Evolutionary conservation across 2,113 vertebrate species (phyloP), one percentile per base, ranked within the genome.

Genomic region (Bambusicola thoracicus): DNA sequence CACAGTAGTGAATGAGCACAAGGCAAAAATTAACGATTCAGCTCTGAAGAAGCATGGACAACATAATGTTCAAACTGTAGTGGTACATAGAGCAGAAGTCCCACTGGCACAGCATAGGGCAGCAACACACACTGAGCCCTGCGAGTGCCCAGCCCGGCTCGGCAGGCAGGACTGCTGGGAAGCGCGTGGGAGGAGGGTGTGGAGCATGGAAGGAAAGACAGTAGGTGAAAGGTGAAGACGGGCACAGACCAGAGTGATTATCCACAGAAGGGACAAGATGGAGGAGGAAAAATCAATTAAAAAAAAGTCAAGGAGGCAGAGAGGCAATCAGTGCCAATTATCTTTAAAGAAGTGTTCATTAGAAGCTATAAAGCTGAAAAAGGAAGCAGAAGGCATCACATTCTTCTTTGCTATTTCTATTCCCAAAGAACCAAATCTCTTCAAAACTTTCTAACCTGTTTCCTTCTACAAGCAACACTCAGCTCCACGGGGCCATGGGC

Each of bases 121-220:
- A 48, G 77, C 32, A 30, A 0, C 2, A 4, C 53, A 15, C 0
- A 13, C 19, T 62, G 9, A 22, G 44, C 5, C 27, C 41, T 16
- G 40, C 49, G 24, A 70, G 81, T 40, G 76, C 84, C 67, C 93
- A 82, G 25, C 62, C 12, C 20, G 10, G 55, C 68, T 44, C 61
- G 1, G 79, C 12, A 22, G 79, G 91, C 4, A 2, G 87, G 30
- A 81, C 84, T 80, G 61, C 75, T 41, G 88, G 68, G 55, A 48
- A 55, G 43, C 17, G 53, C 29, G 94, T 74, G 67, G 90, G 88
- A 97, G 90, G 90, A 97, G 83, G 86, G 94, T 77, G 90, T 90
- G 86, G 29, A 81, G 61, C 74, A 76, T 70, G 67, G 41, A 16
- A 83, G 84, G 67, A 44, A 74, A 8, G 5, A 17, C n/a, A 86